Percentiles rank a stretch among this genome's conserved stretches.
These are phyloP conservation scores for Tenthredo livida DNA, from an alignment of 2,888 invertebrate species.

Conservation along the genomic window DNA sequence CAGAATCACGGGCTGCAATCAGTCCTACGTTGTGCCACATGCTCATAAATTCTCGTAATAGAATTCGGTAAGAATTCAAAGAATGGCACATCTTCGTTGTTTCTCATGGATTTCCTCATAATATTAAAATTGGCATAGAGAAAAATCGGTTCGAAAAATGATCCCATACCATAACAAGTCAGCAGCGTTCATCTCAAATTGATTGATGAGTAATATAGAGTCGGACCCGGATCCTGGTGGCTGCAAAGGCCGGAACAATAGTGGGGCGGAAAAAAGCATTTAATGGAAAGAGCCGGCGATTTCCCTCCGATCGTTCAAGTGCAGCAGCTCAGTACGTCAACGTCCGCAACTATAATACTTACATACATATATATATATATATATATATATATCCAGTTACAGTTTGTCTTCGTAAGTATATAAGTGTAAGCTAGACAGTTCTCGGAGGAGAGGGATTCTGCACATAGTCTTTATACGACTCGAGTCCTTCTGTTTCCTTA, in stretches of 20 bases:
- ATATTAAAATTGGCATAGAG: not conserved
- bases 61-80: no score
- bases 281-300: conserved; percentile 55
- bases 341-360: conserved; percentile 9
- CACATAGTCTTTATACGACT: not conserved
- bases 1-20: no score
- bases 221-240: conserved; percentile 17
- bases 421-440: no score
- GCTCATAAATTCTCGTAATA: no score
- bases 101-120: no score
- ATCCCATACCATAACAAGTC: no score
- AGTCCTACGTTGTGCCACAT: no score
- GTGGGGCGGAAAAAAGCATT: conserved; percentile 55
- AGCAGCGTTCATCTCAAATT: not conserved
- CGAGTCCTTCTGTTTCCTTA: not conserved
- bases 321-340: conserved; percentile 5
- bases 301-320: conserved; percentile 52
- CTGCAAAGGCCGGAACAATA: conserved; percentile 37
- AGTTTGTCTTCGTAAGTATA: not conserved
- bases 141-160: no score
- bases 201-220: not conserved
- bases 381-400: not conserved
- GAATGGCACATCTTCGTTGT: no score
- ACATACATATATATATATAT: no score
- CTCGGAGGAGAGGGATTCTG: not conserved